Conservation (phyloP, 2,113 vertebrate genomes). For the Panurus biarmicus region DNA sequence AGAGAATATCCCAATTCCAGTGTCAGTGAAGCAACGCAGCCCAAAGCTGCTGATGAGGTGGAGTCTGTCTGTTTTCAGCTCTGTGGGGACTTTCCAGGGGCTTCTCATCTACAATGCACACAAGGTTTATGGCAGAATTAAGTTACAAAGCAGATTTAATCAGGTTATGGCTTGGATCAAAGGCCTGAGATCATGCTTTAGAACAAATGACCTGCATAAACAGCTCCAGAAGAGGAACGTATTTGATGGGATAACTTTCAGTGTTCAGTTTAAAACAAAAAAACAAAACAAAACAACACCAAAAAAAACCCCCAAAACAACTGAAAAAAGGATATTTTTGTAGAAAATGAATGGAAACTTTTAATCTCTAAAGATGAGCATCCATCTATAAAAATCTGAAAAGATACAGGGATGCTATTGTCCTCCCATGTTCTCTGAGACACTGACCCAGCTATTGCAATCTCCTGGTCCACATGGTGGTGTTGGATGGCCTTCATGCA, state of each 20-base stretch:
- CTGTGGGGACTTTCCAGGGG: not conserved
- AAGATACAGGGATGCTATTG: not conserved
- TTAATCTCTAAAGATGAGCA: not conserved
- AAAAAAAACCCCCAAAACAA: too few relatives aligned
- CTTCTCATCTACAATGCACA: not conserved
- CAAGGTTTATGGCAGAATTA: not conserved
- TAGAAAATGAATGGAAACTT: not conserved
- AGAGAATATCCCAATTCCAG: constrained; percentile 35
- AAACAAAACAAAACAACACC: too few relatives aligned
- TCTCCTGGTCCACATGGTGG: not conserved
- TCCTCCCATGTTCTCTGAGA: not conserved
- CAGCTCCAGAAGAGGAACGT: not conserved
- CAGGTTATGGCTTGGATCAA: not conserved
- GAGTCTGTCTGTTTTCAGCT: not conserved
- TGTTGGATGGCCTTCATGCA: not conserved
- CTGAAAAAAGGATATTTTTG: not conserved
- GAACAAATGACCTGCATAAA: not conserved
- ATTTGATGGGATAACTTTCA: not conserved
- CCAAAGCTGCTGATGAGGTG: constrained; percentile 38
- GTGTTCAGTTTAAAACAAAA: not conserved
- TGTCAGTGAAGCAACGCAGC: constrained; percentile 49
- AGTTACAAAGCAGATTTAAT: not conserved
- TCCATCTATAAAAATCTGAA: not conserved
- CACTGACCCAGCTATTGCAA: not conserved
- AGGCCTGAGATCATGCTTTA: not conserved